Evolutionary conservation across 2,888 invertebrate species (phyloP).

Genomic region (Gortyna flavago): DNA sequence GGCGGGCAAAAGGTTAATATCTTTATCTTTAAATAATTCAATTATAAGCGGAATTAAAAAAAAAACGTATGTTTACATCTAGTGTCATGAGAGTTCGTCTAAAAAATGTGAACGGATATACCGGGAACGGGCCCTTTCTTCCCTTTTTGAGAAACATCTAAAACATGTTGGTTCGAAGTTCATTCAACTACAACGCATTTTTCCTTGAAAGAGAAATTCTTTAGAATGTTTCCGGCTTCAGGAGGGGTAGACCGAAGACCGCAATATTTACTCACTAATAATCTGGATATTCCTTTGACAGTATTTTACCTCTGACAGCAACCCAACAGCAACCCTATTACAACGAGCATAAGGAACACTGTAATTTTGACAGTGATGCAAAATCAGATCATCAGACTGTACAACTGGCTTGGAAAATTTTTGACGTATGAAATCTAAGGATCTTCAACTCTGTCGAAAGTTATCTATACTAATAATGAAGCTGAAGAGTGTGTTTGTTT

Average conservation of each 20-base stretch:
- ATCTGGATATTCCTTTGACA: not conserved
- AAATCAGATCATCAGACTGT: not conserved
- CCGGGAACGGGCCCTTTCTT: not conserved
- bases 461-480: not conserved
- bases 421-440: not conserved
- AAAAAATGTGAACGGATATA: not conserved
- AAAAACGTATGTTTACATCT: not conserved
- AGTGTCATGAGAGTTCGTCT: not conserved
- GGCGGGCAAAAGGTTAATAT: too few species aligned
- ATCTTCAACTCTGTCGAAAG: constrained; percentile 1
- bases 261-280: constrained; percentile 10
- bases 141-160: not conserved
- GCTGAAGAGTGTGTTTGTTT: not conserved
- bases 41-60: not conserved
- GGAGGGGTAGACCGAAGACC: not conserved
- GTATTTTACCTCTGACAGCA: not conserved
- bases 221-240: constrained; percentile 25
- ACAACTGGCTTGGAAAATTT: not conserved
- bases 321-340: not conserved
- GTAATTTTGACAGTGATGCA: not conserved
- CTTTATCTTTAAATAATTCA: not conserved
- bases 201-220: constrained; percentile 17
- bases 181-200: constrained; percentile 6
- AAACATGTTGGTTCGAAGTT: constrained; percentile 14
- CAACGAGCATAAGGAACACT: not conserved